A percentile compares a stretch with the other conserved stretches of the same genome.
Conservation (phyloP, 2,113 vertebrate species). For the Tamias sibiricus region DNA sequence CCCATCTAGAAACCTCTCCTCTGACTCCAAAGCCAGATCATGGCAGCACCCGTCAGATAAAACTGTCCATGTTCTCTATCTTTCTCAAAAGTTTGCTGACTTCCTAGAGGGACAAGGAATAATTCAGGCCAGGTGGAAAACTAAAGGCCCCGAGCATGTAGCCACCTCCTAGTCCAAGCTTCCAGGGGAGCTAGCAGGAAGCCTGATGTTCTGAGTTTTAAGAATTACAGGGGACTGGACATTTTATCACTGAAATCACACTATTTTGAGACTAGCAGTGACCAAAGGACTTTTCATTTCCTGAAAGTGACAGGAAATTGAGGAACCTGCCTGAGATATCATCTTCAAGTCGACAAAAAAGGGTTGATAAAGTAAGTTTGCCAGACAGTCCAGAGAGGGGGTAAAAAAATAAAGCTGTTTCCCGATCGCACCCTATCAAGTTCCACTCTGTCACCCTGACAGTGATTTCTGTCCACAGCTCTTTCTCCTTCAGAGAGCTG, state of each 20-base stretch:
- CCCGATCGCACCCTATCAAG: not conserved
- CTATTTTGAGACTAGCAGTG: not conserved
- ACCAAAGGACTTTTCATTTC: constrained; percentile 74
- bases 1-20: not conserved
- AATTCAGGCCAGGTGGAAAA: not conserved
- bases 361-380: constrained; percentile 13
- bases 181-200: not conserved
- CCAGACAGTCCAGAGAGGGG: not conserved
- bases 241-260: not conserved
- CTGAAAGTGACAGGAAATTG: constrained; percentile 69
- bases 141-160: not conserved
- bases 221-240: constrained; percentile 4
- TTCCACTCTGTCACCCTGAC: not conserved
- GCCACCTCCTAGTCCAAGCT: not conserved
- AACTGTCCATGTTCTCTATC: rapidly evolving
- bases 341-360: constrained; percentile 29
- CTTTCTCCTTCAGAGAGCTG: not conserved
- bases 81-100: not conserved
- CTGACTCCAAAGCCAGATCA: not conserved
- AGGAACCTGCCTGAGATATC: constrained; percentile 53
- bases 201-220: constrained; percentile 11
- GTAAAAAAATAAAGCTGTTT: not conserved
- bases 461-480: not conserved
- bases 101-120: not conserved
- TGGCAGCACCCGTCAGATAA: not conserved